Conservation (phyloP, 2,113 vertebrate genomes). For the Natator depressus region DNA sequence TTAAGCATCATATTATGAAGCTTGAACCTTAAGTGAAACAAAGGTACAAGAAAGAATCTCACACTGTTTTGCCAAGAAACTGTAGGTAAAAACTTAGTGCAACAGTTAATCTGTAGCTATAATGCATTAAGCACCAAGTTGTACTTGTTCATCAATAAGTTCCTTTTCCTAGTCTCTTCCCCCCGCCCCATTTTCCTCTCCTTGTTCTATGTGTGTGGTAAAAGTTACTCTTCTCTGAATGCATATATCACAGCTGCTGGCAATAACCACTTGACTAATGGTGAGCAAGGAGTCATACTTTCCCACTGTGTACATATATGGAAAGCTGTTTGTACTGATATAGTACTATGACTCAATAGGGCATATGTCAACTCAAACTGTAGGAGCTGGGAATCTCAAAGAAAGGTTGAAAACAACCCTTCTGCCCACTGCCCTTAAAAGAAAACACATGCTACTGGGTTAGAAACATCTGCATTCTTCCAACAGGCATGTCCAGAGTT, state of each 20-base stretch:
- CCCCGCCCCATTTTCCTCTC: neutral
- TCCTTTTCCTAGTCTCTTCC: rapidly evolving
- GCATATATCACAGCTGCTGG: neutral
- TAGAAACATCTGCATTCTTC: neutral
- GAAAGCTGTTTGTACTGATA: neutral
- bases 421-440: neutral
- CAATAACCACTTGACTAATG: neutral
- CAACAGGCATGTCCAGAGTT: neutral
- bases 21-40: neutral
- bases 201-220: neutral
- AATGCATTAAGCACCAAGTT: neutral
- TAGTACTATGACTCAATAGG: rapidly evolving
- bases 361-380: neutral
- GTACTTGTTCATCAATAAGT: rapidly evolving
- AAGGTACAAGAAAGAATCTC: neutral
- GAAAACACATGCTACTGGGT: neutral
- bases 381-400: neutral
- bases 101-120: neutral
- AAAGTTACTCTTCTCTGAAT: rapidly evolving
- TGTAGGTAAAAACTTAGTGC: neutral
- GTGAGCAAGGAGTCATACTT: neutral
- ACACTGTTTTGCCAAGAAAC: neutral
- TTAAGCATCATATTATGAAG: neutral
- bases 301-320: neutral
- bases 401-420: neutral